phyloP scores from a whole-genome alignment of 2,888 invertebrate genomes.

The Euzetes globulus region DNA sequence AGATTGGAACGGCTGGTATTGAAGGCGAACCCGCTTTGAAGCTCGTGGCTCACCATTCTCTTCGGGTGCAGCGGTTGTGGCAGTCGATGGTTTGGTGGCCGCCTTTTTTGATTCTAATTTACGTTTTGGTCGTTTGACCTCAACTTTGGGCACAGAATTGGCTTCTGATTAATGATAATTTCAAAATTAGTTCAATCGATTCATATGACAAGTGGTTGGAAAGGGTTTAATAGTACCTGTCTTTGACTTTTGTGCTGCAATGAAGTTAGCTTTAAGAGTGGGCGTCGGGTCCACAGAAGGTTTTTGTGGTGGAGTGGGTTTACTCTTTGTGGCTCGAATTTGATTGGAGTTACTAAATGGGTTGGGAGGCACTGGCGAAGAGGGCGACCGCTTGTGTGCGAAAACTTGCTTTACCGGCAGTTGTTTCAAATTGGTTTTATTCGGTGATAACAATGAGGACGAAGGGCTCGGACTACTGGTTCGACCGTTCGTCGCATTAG shows the following conservation, averaged over 20 bases:
- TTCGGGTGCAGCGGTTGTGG: not conserved
- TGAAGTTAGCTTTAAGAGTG: not conserved
- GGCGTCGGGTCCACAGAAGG: not conserved
- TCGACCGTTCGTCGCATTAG: not conserved
- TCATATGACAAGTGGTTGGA: not conserved
- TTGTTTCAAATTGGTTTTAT: not conserved
- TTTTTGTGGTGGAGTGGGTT: not conserved
- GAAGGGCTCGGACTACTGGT: not conserved
- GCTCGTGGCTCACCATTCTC: constrained; percentile 34
- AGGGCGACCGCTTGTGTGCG: constrained; percentile 22
- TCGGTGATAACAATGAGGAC: constrained; percentile 7
- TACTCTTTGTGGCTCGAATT: constrained; percentile 21
- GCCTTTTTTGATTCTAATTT: not conserved
- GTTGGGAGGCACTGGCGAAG: not conserved
- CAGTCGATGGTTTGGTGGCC: not conserved
- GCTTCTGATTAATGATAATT: constrained; percentile 15
- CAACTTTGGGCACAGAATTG: constrained; percentile 2
- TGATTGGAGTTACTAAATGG: not conserved
- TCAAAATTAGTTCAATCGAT: not conserved
- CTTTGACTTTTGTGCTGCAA: constrained; percentile 22
- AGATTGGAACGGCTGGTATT: constrained; percentile 73
- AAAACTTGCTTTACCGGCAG: not conserved
- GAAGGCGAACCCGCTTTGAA: constrained; percentile 54
- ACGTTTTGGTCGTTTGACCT: constrained; percentile 18
- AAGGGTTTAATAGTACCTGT: not conserved